Evolutionary conservation across 2,113 vertebrate species (phyloP), one percentile per base, ranked within the genome.

Genomic region (Panthera uncia): DNA sequence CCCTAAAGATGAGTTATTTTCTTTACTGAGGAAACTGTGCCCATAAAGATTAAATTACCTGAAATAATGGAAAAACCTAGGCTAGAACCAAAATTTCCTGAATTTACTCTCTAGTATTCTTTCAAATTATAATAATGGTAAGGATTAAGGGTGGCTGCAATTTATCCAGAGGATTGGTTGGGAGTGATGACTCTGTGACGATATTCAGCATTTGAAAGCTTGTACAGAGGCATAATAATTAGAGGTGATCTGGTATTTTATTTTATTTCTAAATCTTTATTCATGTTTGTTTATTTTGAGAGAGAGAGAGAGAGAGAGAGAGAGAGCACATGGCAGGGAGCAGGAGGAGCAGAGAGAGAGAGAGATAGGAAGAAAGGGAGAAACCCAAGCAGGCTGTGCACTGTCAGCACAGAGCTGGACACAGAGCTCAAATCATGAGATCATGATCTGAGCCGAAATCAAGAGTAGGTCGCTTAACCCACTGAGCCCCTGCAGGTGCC

Each of bases 141-240:
- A 92, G 92, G 61, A 15, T 88, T 89, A 81, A 71, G 27, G 16
- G 81, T 1, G 36, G 2, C 48, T 97, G 18, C 69, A 76, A 33
- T 69, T 94, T 87, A 78, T 63, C 57, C 31, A 84, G 81, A 76
- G 73, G 66, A 91, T n/a, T 36, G 7, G 2, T 79, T 95, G 68
- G 69, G 52, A 97, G n/a, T 69, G 23, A 33, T 76, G 57, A 74
- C 38, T 48, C 25, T 50, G 66, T 83, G 69, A 84, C 66, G 76
- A 81, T 25, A 88, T 41, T 96, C 57, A 95, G 45, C 45, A 14
- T 93, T 88, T 95, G 82, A 85, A 94, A 73, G 66, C 71, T 94
- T 71, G 81, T 33, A 71, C 38, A 33, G 38, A 94, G 78, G 19
- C 50, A 55, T 89, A 69, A 76, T 68, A 92, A 61, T 84, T 16